A percentile compares a stretch with the other conserved stretches of the same genome.
phyloP scores from a whole-genome alignment of 1,140 invertebrate species.

The Wiebesia pumilae region DNA sequence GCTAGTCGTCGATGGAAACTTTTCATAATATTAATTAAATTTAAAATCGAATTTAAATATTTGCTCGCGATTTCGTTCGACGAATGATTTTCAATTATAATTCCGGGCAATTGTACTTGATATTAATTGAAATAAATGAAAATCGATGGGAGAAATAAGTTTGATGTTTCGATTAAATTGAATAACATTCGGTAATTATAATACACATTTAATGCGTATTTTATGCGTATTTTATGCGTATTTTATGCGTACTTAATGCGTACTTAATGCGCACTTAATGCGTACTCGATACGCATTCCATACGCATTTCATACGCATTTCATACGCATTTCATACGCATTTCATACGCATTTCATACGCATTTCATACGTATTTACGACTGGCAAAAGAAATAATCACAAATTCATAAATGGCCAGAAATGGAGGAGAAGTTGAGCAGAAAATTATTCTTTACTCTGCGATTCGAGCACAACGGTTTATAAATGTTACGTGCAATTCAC shows the following conservation, averaged over 20 bases:
- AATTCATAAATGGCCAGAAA: not conserved
- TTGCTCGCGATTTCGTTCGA: constrained; percentile 41
- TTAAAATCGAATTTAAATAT: constrained; percentile 54
- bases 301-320: too few relatives aligned
- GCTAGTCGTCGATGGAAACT: constrained; percentile 32
- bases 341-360: too few relatives aligned
- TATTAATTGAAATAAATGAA: constrained; percentile 54
- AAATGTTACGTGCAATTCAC: constrained; percentile 16
- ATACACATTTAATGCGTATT: too few relatives aligned
- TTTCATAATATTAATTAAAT: constrained; percentile 53
- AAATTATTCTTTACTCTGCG: not conserved
- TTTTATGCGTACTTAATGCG: too few relatives aligned
- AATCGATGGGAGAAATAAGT: constrained; percentile 47
- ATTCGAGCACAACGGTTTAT: not conserved
- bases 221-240: too few relatives aligned
- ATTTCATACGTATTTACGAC: constrained; percentile 12
- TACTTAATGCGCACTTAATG: too few relatives aligned
- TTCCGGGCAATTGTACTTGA: constrained; percentile 43
- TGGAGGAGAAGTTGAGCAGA: too few relatives aligned
- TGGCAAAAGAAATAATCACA: constrained; percentile 31
- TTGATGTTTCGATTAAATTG: constrained; percentile 21
- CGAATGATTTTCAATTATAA: constrained; percentile 54
- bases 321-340: too few relatives aligned
- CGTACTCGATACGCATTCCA: too few relatives aligned
- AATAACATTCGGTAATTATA: constrained; percentile 41